Conservation (phyloP, 2,888 invertebrate species). For the Drosophila quasianomalipes region DNA sequence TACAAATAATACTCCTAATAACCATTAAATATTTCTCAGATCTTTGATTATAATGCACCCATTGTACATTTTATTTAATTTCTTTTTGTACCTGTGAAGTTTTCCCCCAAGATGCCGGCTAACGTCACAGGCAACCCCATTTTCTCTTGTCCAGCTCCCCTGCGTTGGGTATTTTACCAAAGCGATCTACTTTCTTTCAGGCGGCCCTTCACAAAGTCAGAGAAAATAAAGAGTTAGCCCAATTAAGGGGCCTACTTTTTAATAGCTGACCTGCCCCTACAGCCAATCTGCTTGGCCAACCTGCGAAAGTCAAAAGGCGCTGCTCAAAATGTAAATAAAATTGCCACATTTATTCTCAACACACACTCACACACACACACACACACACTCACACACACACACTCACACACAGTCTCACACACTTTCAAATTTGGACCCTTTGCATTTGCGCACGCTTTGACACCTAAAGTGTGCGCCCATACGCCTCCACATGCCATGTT, state of each 20-base stretch:
- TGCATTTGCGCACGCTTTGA: slow-evolving; percentile 69
- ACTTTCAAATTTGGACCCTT: slow-evolving; percentile 33
- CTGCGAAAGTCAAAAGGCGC: slow-evolving; percentile 53
- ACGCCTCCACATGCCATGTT: slow-evolving; percentile 56
- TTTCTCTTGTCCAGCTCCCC: neutral
- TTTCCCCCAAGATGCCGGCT: neutral
- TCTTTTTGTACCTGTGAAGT: neutral
- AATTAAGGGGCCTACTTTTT: slow-evolving; percentile 60
- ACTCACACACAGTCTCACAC: slow-evolving; percentile 1
- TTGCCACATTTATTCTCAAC: slow-evolving; percentile 70
- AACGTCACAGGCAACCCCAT: neutral
- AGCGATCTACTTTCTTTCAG: slow-evolving; percentile 20
- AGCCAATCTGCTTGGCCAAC: slow-evolving; percentile 26
- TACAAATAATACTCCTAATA: neutral
- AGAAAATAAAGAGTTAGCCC: slow-evolving; percentile 61
- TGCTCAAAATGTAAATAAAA: slow-evolving; percentile 73
- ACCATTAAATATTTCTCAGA: neutral
- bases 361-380: slow-evolving; percentile 18
- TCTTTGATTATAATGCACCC: neutral
- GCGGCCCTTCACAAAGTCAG: slow-evolving; percentile 7
- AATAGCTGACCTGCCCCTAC: slow-evolving; percentile 31
- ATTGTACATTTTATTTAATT: neutral
- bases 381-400: neutral
- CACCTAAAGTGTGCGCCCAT: slow-evolving; percentile 79
- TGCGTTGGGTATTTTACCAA: neutral